Evolutionary conservation across 2,797 vertebrate species (phyloP), one percentile per base, ranked within the genome.

Genomic region (Sebastes itinus): DNA sequence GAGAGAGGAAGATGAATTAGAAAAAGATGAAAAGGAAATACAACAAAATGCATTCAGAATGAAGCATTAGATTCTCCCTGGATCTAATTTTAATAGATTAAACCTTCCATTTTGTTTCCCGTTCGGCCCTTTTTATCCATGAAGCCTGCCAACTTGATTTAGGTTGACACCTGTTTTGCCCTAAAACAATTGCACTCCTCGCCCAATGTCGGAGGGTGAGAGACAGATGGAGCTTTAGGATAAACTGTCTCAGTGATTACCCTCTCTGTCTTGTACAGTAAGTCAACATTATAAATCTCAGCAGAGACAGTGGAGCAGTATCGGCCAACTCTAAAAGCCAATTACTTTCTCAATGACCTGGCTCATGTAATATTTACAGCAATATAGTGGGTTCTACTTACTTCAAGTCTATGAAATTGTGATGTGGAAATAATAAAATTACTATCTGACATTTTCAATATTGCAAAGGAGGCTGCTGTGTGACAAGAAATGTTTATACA

Each of bases 241-340:
- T 81, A 87, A 92, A 92, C 79, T 88, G 88, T 90, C 87, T 82
- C 80, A 58, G 75, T 92, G 88, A 92, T 93, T 91, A 93, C 87
- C 89, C 86, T 87, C 87, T 87, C 85, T 89, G 85, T 93, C 89
- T 90, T 83, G 81, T 92, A 90, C 89, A 85, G 87, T 92, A 90
- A 92, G 89, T 90, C 89, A 94, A 91, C 94, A 94, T 90, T 92
- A 92, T 93, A 91, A 87, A 94, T 94, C 90, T 94, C 67, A 33
- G 80, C 56, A 2, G 80, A 88, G 84, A 91, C 85, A 88, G 79
- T 66, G 74, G 80, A 83, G 85, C 76, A 82, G 77, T 84, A 90
- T 88, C 86, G 72, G 90, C 88, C 88, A 91, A 87, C 85, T 91
- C 88, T 90, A 87, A 93, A 93, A 94, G 90, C 87, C 90, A 93